Conservation (phyloP, 2,113 vertebrate species). For the Centropus unirufus region DNA sequence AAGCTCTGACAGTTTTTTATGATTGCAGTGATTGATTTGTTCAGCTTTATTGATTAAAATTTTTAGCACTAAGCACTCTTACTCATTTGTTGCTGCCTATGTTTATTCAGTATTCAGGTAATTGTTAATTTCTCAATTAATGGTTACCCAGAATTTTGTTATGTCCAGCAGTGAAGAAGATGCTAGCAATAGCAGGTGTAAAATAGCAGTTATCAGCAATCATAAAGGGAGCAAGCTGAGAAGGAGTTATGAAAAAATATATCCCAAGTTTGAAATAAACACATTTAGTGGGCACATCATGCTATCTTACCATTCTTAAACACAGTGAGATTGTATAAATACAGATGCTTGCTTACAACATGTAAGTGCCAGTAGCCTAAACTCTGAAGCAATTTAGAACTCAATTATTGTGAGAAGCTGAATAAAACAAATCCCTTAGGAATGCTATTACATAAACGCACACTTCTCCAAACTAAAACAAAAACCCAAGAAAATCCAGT, state of each 20-base stretch:
- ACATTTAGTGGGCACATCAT: neutral
- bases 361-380: neutral
- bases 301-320: neutral
- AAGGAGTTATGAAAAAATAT: neutral
- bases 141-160: neutral
- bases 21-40: neutral
- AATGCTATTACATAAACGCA: neutral
- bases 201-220: neutral
- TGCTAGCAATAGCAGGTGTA: neutral
- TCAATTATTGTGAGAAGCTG: neutral
- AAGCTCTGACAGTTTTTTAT: neutral
- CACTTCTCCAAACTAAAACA: neutral
- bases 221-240: neutral
- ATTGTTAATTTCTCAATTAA: constrained; percentile 25
- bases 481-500: neutral
- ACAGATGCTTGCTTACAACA: neutral
- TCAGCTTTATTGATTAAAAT: neutral
- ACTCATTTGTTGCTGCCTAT: neutral
- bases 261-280: neutral
- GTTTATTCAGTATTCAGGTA: neutral
- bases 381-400: neutral
- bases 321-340: neutral
- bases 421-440: neutral
- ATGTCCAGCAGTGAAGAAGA: neutral
- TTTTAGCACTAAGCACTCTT: neutral